Conservation (phyloP, 2,113 vertebrate genomes). For the Strigops habroptila region DNA sequence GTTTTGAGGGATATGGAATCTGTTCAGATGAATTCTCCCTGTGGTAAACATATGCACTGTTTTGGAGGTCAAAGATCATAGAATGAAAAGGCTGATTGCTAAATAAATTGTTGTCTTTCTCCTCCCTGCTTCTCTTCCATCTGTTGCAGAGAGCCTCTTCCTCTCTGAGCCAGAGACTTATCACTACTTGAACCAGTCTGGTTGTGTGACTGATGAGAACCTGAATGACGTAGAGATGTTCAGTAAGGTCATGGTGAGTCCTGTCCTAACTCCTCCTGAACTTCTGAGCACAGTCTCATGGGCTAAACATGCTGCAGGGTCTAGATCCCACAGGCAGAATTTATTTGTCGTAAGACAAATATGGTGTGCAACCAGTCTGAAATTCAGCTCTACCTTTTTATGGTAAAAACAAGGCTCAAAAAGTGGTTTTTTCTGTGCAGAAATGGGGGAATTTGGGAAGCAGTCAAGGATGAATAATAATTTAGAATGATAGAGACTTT, state of each 20-base stretch:
- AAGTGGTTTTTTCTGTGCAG: not conserved
- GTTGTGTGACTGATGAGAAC: conserved; percentile 80
- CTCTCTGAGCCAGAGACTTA: conserved; percentile 81
- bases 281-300: not conserved
- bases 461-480: not conserved
- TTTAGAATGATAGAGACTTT: not conserved
- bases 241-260: conserved; percentile 87
- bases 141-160: conserved; percentile 78
- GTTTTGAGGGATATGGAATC: not conserved
- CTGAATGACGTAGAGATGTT: conserved; percentile 85
- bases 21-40: not conserved
- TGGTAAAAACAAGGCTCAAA: not conserved
- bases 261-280: not conserved
- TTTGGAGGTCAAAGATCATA: not conserved
- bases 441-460: not conserved
- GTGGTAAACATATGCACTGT: not conserved
- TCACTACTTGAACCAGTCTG: conserved; percentile 86
- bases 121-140: not conserved
- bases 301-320: not conserved
- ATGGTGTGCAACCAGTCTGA: not conserved
- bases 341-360: not conserved
- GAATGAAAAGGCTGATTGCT: not conserved
- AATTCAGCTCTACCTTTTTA: not conserved
- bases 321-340: not conserved
- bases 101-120: not conserved